These are phyloP conservation scores for Lathamus discolor DNA, from an alignment of 2,113 vertebrate genomes.

Conservation along the genomic window DNA sequence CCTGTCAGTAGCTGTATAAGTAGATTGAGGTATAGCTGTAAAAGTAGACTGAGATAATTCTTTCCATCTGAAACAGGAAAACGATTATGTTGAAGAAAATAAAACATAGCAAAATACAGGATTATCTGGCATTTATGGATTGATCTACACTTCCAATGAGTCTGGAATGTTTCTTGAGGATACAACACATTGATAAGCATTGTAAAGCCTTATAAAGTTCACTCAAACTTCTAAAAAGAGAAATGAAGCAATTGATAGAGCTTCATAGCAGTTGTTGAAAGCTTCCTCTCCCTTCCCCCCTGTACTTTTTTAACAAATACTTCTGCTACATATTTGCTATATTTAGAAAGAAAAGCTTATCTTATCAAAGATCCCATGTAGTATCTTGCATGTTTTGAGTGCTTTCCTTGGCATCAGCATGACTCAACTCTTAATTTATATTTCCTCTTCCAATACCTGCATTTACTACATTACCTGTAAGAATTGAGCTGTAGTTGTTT, in stretches of 20 bases:
- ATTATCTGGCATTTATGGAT: not conserved
- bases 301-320: not conserved
- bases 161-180: not conserved
- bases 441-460: not conserved
- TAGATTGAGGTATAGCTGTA: not conserved
- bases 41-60: not conserved
- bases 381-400: not conserved
- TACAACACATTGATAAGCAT: not conserved
- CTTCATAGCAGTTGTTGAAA: not conserved
- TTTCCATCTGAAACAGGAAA: not conserved
- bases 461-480: not conserved
- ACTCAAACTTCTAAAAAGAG: not conserved
- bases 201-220: not conserved
- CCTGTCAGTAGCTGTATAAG: constrained; percentile 47
- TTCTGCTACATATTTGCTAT: not conserved
- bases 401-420: not conserved
- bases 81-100: not conserved
- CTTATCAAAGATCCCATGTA: not conserved
- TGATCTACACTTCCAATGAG: not conserved
- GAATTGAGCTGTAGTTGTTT: not conserved
- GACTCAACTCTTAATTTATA: not conserved
- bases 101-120: not conserved
- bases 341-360: not conserved
- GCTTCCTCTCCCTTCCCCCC: not conserved
- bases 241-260: not conserved